phyloP scores from a whole-genome alignment of 2,797 vertebrate species.

The Molothrus aeneus region DNA sequence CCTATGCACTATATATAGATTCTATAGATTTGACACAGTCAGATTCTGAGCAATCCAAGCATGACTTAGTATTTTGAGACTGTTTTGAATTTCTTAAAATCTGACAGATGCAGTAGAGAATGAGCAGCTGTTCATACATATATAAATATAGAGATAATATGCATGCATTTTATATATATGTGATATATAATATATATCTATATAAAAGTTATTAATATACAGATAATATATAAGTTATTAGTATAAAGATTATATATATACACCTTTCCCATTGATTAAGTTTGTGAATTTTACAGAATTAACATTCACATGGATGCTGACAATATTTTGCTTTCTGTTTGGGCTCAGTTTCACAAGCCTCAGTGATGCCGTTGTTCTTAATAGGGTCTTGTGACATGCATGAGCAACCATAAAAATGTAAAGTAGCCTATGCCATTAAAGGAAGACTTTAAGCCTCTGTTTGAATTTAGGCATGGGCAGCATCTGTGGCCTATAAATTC shows the following conservation, averaged over 20 bases:
- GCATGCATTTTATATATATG: background rate
- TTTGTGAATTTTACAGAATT: background rate
- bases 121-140: background rate
- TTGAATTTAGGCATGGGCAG: background rate
- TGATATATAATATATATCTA: background rate
- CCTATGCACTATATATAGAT: background rate
- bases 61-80: background rate
- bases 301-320: background rate
- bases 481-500: background rate
- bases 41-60: constrained; percentile 30
- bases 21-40: background rate
- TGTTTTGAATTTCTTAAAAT: background rate
- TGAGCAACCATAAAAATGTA: background rate
- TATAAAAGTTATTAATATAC: background rate
- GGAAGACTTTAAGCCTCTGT: background rate
- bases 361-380: background rate
- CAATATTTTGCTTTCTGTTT: background rate
- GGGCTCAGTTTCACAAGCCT: background rate
- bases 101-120: constrained; percentile 2
- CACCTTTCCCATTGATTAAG: background rate
- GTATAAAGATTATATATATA: background rate
- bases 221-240: background rate
- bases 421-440: background rate
- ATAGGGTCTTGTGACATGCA: background rate
- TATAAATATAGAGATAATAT: background rate